A percentile compares a stretch with the other conserved stretches of the same genome.
These are phyloP conservation scores for Neocrepidodera transversa DNA, from an alignment of 2,888 invertebrate genomes.

Conservation along the genomic window DNA sequence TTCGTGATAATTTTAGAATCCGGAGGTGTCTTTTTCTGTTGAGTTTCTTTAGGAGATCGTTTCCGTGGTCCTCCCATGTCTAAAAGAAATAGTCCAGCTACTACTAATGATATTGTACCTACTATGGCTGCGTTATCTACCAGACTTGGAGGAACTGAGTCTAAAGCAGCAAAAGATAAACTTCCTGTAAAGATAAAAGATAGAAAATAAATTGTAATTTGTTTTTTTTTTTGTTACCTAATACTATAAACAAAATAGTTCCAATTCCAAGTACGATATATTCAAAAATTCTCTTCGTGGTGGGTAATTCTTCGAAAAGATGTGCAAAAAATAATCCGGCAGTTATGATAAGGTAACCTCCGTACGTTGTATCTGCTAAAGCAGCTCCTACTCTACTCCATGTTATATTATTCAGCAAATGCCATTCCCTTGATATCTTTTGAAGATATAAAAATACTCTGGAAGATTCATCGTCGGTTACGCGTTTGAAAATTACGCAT, in stretches of 20 bases:
- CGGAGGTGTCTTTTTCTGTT: slow-evolving; percentile 30
- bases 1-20: slow-evolving; percentile 41
- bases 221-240: too few relatives aligned
- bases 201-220: too few relatives aligned
- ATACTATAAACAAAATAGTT: slow-evolving; percentile 71
- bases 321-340: slow-evolving; percentile 72
- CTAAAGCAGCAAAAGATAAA: slow-evolving; percentile 73
- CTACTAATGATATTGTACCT: slow-evolving; percentile 71
- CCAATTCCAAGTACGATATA: slow-evolving; percentile 75
- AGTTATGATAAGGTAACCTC: slow-evolving; percentile 75
- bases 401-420: slow-evolving; percentile 74
- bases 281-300: slow-evolving; percentile 69
- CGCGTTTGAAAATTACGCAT: slow-evolving; percentile 72
- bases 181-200: slow-evolving; percentile 62
- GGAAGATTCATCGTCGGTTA: slow-evolving; percentile 76
- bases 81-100: slow-evolving; percentile 72
- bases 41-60: slow-evolving; percentile 49
- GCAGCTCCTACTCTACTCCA: slow-evolving; percentile 75
- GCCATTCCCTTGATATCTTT: slow-evolving; percentile 78
- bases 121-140: slow-evolving; percentile 76
- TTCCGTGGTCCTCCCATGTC: slow-evolving; percentile 71
- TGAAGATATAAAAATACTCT: slow-evolving; percentile 72
- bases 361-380: slow-evolving; percentile 72
- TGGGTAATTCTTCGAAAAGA: slow-evolving; percentile 70
- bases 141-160: slow-evolving; percentile 72